phyloP scores from a whole-genome alignment of 2,888 invertebrate genomes.

The Dermolepida albohirtum region DNA sequence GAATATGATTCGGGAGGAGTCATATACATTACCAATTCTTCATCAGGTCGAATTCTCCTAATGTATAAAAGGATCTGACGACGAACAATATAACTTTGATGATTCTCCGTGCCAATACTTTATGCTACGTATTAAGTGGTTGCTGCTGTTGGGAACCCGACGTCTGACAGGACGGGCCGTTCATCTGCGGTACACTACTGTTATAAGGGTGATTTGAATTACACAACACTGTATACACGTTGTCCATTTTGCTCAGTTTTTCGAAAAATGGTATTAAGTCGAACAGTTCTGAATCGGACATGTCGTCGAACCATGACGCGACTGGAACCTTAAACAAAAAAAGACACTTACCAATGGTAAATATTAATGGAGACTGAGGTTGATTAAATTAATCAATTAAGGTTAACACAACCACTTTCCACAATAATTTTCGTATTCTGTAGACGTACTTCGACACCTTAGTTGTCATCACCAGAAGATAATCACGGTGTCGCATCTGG shows the following conservation, averaged over 20 bases:
- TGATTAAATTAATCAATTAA: too few species aligned
- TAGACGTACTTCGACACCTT: too few species aligned
- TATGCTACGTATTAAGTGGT: constrained; percentile 60
- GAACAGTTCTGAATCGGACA: constrained; percentile 95
- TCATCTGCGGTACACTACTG: constrained; percentile 57
- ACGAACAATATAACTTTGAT: constrained; percentile 53
- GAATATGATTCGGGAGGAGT: background rate
- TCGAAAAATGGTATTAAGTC: constrained; percentile 99
- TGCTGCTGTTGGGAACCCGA: constrained; percentile 48
- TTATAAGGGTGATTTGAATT: constrained; percentile 91
- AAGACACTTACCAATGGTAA: constrained; percentile 9
- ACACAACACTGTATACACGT: constrained; percentile 94
- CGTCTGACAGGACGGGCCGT: constrained; percentile 53
- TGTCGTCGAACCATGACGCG: constrained; percentile 99
- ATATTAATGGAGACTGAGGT: too few species aligned
- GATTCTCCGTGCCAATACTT: constrained; percentile 45
- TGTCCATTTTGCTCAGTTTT: constrained; percentile 95
- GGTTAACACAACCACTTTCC: too few species aligned
- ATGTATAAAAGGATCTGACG: constrained; percentile 52
- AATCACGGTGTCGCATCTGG: too few species aligned
- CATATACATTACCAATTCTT: constrained; percentile 46
- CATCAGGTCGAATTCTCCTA: constrained; percentile 51
- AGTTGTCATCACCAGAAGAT: too few species aligned
- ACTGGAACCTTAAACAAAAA: constrained; percentile 85
- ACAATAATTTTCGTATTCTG: too few species aligned